Percentiles rank a stretch among this genome's conserved stretches.
Evolutionary conservation across 2,113 vertebrate species (phyloP).

Genomic region (Upupa epops): DNA sequence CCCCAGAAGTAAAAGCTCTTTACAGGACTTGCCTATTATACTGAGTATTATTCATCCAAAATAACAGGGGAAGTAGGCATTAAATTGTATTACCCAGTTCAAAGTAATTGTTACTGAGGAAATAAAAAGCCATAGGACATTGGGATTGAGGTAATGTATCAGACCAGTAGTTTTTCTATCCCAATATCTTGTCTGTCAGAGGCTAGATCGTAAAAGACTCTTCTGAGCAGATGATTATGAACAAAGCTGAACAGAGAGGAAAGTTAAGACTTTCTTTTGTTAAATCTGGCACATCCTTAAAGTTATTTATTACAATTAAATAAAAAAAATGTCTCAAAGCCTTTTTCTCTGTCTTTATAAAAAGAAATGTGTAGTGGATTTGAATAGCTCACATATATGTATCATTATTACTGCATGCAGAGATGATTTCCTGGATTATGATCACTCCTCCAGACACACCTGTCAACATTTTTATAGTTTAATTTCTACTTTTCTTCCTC

Average conservation of each 20-base stretch:
- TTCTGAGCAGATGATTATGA: not conserved
- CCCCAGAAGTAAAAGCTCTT: conserved; percentile 36
- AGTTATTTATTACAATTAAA: conserved; percentile 14
- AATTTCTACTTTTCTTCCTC: not conserved
- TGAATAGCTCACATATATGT: not conserved
- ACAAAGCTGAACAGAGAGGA: not conserved
- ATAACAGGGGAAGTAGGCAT: conserved; percentile 44
- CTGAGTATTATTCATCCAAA: conserved; percentile 32
- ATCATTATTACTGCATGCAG: not conserved
- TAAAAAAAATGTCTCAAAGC: not conserved
- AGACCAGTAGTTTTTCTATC: conserved; percentile 22
- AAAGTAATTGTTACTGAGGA: conserved; percentile 39
- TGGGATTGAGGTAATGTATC: conserved; percentile 18
- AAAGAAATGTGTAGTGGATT: not conserved
- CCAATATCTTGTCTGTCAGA: conserved; percentile 33
- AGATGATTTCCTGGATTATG: not conserved
- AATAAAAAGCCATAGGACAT: conserved; percentile 28
- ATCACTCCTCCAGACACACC: not conserved
- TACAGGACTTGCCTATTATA: conserved; percentile 22
- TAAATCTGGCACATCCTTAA: not conserved
- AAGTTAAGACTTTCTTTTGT: not conserved
- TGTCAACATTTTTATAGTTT: not conserved
- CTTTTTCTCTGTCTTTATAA: not conserved
- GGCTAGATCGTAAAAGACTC: not conserved
- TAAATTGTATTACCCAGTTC: conserved; percentile 45